These are phyloP conservation scores for Neodon shergylaensis DNA, from an alignment of 2,113 vertebrate genomes.

Conservation along the genomic window DNA sequence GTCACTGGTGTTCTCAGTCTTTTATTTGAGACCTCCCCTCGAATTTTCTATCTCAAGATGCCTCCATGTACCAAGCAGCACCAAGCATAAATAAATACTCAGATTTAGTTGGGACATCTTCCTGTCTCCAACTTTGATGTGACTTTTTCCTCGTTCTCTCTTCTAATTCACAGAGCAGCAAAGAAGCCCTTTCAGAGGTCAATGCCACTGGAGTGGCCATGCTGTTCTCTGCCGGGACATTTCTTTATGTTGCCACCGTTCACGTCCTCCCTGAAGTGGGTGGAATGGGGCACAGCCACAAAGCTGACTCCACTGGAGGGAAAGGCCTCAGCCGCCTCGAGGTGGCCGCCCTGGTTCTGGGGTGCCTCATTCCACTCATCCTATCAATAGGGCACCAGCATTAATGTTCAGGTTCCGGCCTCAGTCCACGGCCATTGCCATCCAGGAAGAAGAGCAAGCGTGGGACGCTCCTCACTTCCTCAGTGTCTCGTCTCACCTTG, in stretches of 20 bases:
- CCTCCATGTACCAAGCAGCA: neutral
- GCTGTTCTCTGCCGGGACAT: slow-evolving; percentile 99
- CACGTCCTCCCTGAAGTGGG: slow-evolving; percentile 99
- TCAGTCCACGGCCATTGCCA: neutral
- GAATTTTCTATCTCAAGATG: neutral
- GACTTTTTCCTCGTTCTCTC: slow-evolving; percentile 35
- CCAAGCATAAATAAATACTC: neutral
- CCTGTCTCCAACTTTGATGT: slow-evolving; percentile 24
- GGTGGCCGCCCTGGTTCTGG: slow-evolving; percentile 94
- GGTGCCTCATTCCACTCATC: slow-evolving; percentile 97
- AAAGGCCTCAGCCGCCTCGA: slow-evolving; percentile 97
- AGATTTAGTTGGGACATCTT: neutral
- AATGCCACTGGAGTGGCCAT: slow-evolving; percentile 99
- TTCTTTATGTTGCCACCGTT: slow-evolving; percentile 98
- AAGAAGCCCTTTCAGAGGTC: slow-evolving; percentile 96
- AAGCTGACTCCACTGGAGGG: slow-evolving; percentile 86
- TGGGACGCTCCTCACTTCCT: slow-evolving; percentile 75
- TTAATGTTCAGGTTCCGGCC: slow-evolving; percentile 82
- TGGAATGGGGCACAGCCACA: slow-evolving; percentile 95
- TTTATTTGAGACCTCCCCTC: slow-evolving; percentile 34
- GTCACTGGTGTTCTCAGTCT: neutral
- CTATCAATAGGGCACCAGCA: slow-evolving; percentile 98
- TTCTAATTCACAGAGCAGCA: slow-evolving; percentile 93
- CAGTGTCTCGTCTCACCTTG: slow-evolving; percentile 77
- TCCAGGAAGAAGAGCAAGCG: slow-evolving; percentile 78